These are phyloP conservation scores for Aleiodes sp. DNA, from an alignment of 1,140 invertebrate species.

Conservation along the genomic window DNA sequence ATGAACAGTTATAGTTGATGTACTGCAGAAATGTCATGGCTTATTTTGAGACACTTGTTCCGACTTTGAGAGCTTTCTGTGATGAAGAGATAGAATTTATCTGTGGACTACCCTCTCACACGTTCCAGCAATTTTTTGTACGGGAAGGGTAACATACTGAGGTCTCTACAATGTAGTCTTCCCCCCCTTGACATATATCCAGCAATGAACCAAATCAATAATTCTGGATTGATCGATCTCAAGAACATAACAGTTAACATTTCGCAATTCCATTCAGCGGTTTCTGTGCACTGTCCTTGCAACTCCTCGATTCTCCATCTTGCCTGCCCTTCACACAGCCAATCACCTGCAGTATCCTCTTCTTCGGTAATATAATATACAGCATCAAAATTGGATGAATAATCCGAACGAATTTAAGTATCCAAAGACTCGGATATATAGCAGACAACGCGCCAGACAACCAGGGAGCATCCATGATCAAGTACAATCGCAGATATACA, in stretches of 20 bases:
- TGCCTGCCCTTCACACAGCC: slow-evolving; percentile 6
- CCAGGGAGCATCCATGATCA: slow-evolving; percentile 54
- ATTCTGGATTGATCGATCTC: background rate
- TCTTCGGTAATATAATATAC: slow-evolving; percentile 47
- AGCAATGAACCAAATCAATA: too few species aligned
- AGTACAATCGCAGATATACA: slow-evolving; percentile 49
- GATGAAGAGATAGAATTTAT: too few species aligned
- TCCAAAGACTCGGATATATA: slow-evolving; percentile 49
- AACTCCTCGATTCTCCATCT: background rate
- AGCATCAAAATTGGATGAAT: slow-evolving; percentile 50
- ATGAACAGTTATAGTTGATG: too few species aligned
- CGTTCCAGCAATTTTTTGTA: too few species aligned
- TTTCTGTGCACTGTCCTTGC: background rate
- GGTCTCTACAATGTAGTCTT: too few species aligned
- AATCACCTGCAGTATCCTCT: slow-evolving; percentile 28
- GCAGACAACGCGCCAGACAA: slow-evolving; percentile 46
- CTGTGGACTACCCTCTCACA: too few species aligned
- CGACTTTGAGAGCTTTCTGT: too few species aligned
- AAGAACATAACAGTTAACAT: background rate
- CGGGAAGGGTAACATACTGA: too few species aligned
- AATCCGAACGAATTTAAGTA: slow-evolving; percentile 51
- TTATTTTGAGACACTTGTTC: too few species aligned
- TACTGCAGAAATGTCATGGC: too few species aligned
- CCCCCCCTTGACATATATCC: too few species aligned
- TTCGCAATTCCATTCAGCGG: background rate